Base-by-base conservation (phyloP, 1,140 invertebrate species). In the Wasmannia auropunctata region DNA sequence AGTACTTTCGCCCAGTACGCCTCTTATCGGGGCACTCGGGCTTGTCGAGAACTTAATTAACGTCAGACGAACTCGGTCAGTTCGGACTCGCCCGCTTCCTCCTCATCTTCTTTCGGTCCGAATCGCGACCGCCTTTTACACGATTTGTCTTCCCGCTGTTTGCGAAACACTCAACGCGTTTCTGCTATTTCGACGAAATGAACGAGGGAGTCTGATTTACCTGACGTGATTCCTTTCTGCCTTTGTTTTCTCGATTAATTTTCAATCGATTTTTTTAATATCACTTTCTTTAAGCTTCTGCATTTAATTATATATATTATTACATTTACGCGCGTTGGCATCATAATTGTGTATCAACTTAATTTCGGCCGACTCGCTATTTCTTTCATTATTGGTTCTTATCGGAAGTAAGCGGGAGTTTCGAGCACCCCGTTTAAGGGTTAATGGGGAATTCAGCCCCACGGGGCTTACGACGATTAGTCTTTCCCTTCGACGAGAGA, bases 401-500 rank as follows among this genome's bases (percentile, higher is more conserved):
- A 56, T 10, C 37, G 65, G 40, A 34, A 46, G n/a, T 43, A 83
- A 83, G 54, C 25, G 19, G 49, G 22, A 58, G 14, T 43, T 67
- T 51, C 43, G 62, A 80, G 79, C 70, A 37, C 14, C n/a, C n/a
- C 79, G 67, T 46, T 83, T 83, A 83, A 83, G 51, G 28, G 51
- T 74, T 83, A 83, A 83, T 83, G 51, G 67, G 54, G 37, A 74
- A 83, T 43, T 74, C 79, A 83, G 51, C 79, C 63, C 79, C 67
- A 83, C 79, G 37, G 67, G 67, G 51, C 10, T 83, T 60, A 40
- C 67, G 40, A 83, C 79, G 67, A 83, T 83, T 83, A 83, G 79
- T 72, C 79, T 83, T 83, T 60, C 67, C 67, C 79, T 72, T 83
- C 79, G 67, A 74, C 79, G 51, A 19, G 67, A 83, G 67, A 83